Percentiles rank a stretch among this genome's conserved stretches.
phyloP scores from a whole-genome alignment of 2,797 vertebrate genomes.

The Phyllotis vaccarum region DNA sequence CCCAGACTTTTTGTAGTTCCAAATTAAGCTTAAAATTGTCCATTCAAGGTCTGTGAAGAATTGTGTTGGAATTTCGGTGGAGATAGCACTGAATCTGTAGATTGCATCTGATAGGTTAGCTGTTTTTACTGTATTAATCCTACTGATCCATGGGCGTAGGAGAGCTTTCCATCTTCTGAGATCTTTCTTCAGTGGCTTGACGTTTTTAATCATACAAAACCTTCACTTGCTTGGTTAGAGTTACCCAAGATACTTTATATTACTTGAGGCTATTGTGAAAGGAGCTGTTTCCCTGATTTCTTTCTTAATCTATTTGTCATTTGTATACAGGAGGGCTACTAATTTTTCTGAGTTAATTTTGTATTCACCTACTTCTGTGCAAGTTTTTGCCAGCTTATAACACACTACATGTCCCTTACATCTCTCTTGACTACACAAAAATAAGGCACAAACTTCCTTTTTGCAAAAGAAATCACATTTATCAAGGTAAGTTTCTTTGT shows the following conservation, averaged over 20 bases:
- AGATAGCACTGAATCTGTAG: background rate
- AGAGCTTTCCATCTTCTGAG: background rate
- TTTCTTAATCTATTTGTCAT: background rate
- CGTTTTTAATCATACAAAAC: background rate
- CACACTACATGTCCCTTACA: background rate
- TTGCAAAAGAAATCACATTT: background rate
- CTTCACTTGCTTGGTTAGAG: background rate
- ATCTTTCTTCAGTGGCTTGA: background rate
- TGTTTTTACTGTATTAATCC: background rate
- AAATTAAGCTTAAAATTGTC: background rate
- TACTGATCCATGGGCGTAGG: background rate
- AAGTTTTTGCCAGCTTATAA: background rate
- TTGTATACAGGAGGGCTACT: background rate
- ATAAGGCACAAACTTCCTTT: background rate
- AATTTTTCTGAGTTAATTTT: background rate
- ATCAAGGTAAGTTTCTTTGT: background rate
- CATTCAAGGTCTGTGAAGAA: background rate
- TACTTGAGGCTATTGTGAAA: background rate
- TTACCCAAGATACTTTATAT: background rate
- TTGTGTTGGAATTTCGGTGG: background rate
- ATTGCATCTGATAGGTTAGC: background rate
- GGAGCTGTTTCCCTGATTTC: background rate
- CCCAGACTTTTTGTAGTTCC: background rate
- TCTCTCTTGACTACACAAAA: background rate
- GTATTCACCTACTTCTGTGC: background rate